phyloP scores from a whole-genome alignment of 2,888 invertebrate genomes.

The Amphiduros pacificus region DNA sequence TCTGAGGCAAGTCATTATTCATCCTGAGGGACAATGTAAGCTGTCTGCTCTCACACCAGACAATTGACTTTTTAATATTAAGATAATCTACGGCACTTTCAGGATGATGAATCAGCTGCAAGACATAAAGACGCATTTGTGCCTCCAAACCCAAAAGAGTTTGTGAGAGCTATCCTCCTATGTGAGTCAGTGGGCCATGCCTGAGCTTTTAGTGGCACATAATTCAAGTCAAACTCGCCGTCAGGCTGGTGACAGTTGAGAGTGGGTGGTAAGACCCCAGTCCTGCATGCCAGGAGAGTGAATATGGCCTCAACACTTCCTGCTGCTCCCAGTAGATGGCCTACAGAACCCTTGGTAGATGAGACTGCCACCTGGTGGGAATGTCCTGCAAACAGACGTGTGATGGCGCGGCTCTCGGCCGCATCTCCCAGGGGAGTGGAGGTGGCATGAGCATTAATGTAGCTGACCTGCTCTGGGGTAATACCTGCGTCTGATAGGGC shows the following conservation, averaged over 20 bases:
- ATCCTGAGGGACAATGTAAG: neutral
- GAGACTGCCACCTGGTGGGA: constrained; percentile 67
- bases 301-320: constrained; percentile 91
- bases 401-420: constrained; percentile 52
- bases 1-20: neutral
- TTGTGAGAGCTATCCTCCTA: constrained; percentile 77
- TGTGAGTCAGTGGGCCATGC: constrained; percentile 64
- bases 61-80: too few relatives aligned
- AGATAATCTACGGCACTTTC: too few relatives aligned
- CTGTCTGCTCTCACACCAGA: neutral
- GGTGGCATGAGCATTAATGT: constrained; percentile 96
- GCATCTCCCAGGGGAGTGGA: constrained; percentile 92
- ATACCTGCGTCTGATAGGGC: constrained; percentile 77
- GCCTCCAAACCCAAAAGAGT: constrained; percentile 99
- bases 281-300: constrained; percentile 76
- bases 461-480: constrained; percentile 67
- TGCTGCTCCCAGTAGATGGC: constrained; percentile 95
- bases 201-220: constrained; percentile 67
- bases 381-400: constrained; percentile 35
- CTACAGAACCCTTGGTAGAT: constrained; percentile 95
- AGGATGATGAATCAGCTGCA: neutral
- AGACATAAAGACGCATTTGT: constrained; percentile 79
- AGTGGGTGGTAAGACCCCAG: constrained; percentile 81
- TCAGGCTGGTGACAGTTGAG: constrained; percentile 77
- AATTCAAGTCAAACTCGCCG: constrained; percentile 67